A percentile compares a stretch with the other conserved stretches of the same genome.
These are phyloP conservation scores for Cervus canadensis DNA, from an alignment of 2,113 vertebrate genomes.

Conservation along the genomic window DNA sequence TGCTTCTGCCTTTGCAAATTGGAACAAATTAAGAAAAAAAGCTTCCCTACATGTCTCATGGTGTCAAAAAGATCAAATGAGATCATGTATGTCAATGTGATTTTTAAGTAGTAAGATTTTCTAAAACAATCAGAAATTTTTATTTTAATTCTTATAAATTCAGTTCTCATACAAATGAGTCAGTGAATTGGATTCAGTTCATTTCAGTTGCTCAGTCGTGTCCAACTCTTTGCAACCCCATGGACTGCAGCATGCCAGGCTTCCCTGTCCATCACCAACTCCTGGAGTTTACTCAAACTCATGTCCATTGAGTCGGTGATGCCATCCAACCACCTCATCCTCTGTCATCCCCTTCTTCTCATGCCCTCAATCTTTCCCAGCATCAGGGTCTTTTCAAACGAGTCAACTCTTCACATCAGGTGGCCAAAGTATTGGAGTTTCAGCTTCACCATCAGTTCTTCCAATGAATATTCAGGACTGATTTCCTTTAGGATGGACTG, in stretches of 20 bases:
- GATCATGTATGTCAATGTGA: neutral
- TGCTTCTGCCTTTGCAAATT: neutral
- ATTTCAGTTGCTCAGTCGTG: no score
- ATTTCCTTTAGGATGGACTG: neutral
- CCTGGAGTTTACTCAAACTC: neutral
- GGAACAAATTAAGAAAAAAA: neutral
- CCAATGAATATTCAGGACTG: neutral
- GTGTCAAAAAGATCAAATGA: neutral
- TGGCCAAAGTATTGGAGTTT: neutral
- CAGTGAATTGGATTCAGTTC: no score
- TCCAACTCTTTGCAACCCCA: neutral
- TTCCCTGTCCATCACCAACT: neutral
- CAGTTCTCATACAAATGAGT: neutral
- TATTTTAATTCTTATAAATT: constrained; percentile 30
- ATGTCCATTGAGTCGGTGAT: neutral
- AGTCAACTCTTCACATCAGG: neutral
- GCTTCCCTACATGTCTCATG: neutral
- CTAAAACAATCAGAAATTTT: neutral
- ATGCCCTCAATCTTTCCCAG: neutral
- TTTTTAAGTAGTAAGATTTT: neutral
- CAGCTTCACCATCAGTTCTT: neutral
- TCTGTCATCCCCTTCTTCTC: neutral
- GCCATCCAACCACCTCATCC: neutral
- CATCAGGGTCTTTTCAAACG: neutral
- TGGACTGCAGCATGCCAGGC: neutral